Percentiles rank a stretch among this genome's conserved stretches.
phyloP scores from a whole-genome alignment of 2,888 invertebrate genomes.

The Troilus luridus region DNA sequence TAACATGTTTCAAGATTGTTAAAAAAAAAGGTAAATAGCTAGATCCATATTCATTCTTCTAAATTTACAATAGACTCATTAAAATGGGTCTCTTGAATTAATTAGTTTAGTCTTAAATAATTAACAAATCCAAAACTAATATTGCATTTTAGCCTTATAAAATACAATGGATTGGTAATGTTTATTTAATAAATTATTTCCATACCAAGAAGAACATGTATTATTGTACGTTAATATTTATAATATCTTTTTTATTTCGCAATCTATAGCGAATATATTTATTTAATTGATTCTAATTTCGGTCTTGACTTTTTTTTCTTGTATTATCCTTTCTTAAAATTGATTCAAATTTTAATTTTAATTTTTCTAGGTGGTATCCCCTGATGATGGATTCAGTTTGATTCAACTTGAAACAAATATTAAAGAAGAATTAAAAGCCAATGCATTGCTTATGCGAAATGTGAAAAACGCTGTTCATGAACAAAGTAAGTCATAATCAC shows the following conservation, averaged over 20 bases:
- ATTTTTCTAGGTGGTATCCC: constrained; percentile 59
- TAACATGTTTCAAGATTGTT: background rate
- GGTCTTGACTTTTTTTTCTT: background rate
- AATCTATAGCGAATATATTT: background rate
- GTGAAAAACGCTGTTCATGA: constrained; percentile 69
- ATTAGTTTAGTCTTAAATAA: background rate
- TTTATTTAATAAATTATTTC: too few species aligned
- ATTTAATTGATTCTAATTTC: background rate
- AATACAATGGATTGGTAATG: too few species aligned
- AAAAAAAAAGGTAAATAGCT: too few species aligned
- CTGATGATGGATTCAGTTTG: constrained; percentile 66
- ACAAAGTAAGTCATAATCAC: constrained; percentile 59
- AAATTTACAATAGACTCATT: background rate
- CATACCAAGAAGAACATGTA: too few species aligned
- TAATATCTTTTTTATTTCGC: too few species aligned
- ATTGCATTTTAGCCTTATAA: too few species aligned
- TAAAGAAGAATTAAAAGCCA: constrained; percentile 70
- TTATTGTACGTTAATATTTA: too few species aligned
- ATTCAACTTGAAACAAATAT: constrained; percentile 70
- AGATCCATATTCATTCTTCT: too few species aligned
- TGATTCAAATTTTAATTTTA: background rate
- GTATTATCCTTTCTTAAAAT: background rate
- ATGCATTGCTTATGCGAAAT: constrained; percentile 70
- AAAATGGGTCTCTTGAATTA: background rate
- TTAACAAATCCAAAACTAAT: background rate